These are phyloP conservation scores for Drosophila repletoides DNA, from an alignment of 1,140 invertebrate genomes.

Conservation along the genomic window DNA sequence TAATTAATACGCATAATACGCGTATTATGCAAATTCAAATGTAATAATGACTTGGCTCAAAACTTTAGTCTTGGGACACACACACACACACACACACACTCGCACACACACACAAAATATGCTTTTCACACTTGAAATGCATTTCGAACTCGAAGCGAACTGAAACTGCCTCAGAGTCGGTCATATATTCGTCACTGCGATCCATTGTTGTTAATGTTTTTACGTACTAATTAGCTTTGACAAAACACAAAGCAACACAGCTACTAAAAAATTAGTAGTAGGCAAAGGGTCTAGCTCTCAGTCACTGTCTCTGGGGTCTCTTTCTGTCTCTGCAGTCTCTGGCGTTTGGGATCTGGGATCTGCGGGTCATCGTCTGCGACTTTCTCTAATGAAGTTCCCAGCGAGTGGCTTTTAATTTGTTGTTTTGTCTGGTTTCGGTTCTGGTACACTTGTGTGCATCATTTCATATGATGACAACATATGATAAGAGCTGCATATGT, in stretches of 20 bases:
- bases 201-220: slow-evolving; percentile 74
- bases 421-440: slow-evolving; percentile 10
- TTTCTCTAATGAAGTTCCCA: slow-evolving; percentile 75
- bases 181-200: slow-evolving; percentile 72
- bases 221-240: slow-evolving; percentile 80
- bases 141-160: slow-evolving; percentile 18
- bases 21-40: slow-evolving; percentile 74
- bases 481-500: slow-evolving; percentile 64
- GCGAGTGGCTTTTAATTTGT: slow-evolving; percentile 65
- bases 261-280: slow-evolving; percentile 78
- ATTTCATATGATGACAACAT: slow-evolving; percentile 55
- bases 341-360: slow-evolving; percentile 10
- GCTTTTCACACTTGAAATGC: slow-evolving; percentile 67
- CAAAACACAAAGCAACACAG: slow-evolving; percentile 65
- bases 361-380: slow-evolving; percentile 51
- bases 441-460: slow-evolving; percentile 37
- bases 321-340: neutral
- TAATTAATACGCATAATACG: slow-evolving; percentile 82
- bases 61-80: slow-evolving; percentile 10
- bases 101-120: slow-evolving; percentile 51
- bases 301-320: neutral
- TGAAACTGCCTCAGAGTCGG: slow-evolving; percentile 19
- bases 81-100: slow-evolving; percentile 11
- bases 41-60: slow-evolving; percentile 62
- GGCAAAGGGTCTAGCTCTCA: slow-evolving; percentile 13